Base-by-base conservation (phyloP, 2,797 vertebrate genomes). In the Prionace glauca region DNA sequence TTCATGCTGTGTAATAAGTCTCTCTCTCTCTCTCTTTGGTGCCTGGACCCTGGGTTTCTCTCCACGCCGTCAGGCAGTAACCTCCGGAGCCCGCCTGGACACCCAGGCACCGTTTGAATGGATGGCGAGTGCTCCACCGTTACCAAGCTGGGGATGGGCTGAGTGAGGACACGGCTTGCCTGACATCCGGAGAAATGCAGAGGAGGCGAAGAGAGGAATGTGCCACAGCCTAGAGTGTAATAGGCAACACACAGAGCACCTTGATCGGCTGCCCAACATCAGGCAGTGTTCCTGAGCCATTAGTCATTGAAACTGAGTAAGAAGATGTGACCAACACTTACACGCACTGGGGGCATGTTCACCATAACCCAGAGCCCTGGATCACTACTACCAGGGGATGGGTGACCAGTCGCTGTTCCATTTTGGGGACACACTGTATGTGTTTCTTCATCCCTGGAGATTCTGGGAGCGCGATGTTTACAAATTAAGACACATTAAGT, bases 31-130 rank as follows among this genome's bases (percentile, higher is more conserved):
- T 41, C 41, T 41, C 41, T n/a, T n/a, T 1, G 50, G 14, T 60
- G 12, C 87, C 87, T 1, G 3, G 16, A n/a, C 56, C 16, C 7
- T 3, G 29, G 50, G 29, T 65, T 10, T 65, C 24, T 7, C 50
- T 88, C 50, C 56, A 56, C 45, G 86, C 86, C 86, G 86, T 14
- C 50, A 5, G 86, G 11, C 56, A 10, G 60, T 14, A 74, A 32
- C 41, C 20, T 77, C 29, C 50, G 20, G 71, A 95, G 93, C 72
- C 93, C 93, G 71, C 67, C 93, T 74, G 93, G 93, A 95, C 93
- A 95, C 93, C 93, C 69, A 72, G 93, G 93, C 71, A 74, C 93
- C 71, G 69, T 45, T 32, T n/a, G 69, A 24, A 5, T 74, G 90
- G 18, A 92, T 36, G 90, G 90, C 86, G 50, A 65, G 29, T 7